Percentiles rank a stretch among this genome's conserved stretches.
Evolutionary conservation across 2,797 vertebrate genomes (phyloP).

Genomic region (Masticophis lateralis): DNA sequence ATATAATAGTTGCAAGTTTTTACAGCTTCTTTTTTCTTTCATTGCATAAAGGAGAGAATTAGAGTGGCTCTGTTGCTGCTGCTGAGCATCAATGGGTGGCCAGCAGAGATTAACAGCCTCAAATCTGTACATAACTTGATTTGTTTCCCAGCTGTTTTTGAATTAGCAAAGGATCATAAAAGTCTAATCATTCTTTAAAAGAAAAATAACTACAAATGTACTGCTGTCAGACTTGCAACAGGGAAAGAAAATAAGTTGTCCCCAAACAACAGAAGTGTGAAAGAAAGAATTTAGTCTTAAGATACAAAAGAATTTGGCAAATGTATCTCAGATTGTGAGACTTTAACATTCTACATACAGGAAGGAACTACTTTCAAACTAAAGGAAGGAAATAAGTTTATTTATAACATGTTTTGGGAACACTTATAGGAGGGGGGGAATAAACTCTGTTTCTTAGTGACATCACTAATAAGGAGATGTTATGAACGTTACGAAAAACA

Average conservation of each 20-base stretch:
- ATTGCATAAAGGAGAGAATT: neutral
- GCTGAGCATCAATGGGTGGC: neutral
- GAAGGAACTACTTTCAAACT: neutral
- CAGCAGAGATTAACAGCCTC: neutral
- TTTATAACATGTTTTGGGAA: constrained; percentile 1
- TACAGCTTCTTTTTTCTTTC: neutral
- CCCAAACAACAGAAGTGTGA: neutral
- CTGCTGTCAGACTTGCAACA: neutral
- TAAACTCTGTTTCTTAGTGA: neutral
- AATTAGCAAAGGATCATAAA: neutral
- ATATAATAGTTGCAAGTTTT: neutral
- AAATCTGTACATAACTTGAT: neutral
- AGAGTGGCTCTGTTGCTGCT: neutral
- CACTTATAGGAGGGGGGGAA: neutral
- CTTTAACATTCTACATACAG: neutral
- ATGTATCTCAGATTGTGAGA: neutral
- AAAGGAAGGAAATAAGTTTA: neutral
- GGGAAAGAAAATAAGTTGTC: neutral
- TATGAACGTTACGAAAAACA: neutral
- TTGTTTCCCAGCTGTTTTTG: neutral
- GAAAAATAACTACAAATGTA: neutral
- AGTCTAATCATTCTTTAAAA: neutral
- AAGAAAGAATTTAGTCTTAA: neutral
- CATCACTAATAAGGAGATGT: neutral
- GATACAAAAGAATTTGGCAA: neutral